phyloP scores from a whole-genome alignment of 2,797 vertebrate genomes.

The Cryptoprocta ferox region DNA sequence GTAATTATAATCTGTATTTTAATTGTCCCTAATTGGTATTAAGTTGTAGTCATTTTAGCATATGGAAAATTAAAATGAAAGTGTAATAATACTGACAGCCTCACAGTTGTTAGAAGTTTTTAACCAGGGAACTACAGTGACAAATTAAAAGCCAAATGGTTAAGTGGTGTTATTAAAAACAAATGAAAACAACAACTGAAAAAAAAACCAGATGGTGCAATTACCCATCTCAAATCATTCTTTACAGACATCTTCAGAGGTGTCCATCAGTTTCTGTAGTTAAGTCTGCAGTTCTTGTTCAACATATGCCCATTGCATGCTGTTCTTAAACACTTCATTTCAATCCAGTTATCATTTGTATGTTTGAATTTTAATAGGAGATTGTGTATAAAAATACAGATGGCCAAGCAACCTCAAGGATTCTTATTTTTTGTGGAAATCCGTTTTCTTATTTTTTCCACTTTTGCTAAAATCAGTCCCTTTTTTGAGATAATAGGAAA shows the following conservation, averaged over 20 bases:
- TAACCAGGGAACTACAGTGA: background rate
- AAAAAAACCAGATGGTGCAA: background rate
- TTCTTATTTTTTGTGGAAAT: background rate
- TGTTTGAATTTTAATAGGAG: background rate
- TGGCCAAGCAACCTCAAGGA: background rate
- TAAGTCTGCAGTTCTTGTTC: background rate
- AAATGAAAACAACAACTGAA: background rate
- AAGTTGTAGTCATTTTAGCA: conserved; percentile 57
- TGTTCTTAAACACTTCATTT: background rate
- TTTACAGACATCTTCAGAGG: background rate
- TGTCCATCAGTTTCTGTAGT: background rate
- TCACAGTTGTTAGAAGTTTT: conserved; percentile 25
- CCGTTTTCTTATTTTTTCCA: background rate
- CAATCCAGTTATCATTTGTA: background rate
- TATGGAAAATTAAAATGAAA: conserved; percentile 64
- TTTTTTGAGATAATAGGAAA: background rate
- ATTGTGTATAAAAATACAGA: background rate
- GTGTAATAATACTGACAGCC: background rate
- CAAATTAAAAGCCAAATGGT: conserved; percentile 48
- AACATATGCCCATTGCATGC: fast-evolving
- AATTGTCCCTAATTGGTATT: conserved; percentile 59
- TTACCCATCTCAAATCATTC: background rate
- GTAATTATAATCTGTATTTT: conserved; percentile 62
- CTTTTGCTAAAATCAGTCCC: background rate
- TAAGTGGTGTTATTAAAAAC: conserved; percentile 9